Conservation (phyloP, 2,888 invertebrate genomes). For the Lamproptera curius region DNA sequence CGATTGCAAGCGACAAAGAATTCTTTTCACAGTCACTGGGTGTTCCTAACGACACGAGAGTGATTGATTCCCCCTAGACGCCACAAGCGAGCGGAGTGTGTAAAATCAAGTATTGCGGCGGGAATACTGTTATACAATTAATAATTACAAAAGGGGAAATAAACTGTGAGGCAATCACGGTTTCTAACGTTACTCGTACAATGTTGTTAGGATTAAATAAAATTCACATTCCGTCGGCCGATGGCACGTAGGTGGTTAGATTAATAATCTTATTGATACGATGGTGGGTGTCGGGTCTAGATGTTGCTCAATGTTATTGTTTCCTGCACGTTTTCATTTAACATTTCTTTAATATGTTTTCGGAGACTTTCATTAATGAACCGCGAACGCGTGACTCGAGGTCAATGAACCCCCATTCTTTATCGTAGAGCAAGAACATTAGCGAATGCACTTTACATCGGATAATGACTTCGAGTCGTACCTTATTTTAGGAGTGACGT, state of each 20-base stretch:
- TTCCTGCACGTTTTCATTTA: slow-evolving; percentile 3
- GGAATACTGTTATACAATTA: slow-evolving; percentile 15
- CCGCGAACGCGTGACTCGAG: background rate
- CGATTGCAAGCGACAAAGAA: no score
- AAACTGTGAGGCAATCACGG: slow-evolving; percentile 3
- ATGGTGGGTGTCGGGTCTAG: slow-evolving; percentile 8
- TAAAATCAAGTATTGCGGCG: background rate
- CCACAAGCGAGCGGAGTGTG: background rate
- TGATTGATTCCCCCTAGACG: background rate
- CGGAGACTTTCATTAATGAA: background rate
- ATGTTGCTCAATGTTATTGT: slow-evolving; percentile 9
- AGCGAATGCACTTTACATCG: background rate
- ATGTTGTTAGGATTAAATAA: slow-evolving; percentile 17
- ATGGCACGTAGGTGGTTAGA: slow-evolving; percentile 6
- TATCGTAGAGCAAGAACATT: background rate
- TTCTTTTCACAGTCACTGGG: no score
- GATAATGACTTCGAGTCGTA: no score
- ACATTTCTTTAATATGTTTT: background rate
- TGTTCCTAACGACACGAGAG: background rate
- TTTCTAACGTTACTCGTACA: slow-evolving; percentile 8
- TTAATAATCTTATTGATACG: slow-evolving; percentile 17
- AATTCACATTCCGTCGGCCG: slow-evolving; percentile 6
- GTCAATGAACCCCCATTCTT: background rate
- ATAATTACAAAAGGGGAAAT: slow-evolving; percentile 7
- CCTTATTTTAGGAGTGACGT: no score